phyloP scores from a whole-genome alignment of 2,797 vertebrate genomes.

The Aeoliscus strigatus region DNA sequence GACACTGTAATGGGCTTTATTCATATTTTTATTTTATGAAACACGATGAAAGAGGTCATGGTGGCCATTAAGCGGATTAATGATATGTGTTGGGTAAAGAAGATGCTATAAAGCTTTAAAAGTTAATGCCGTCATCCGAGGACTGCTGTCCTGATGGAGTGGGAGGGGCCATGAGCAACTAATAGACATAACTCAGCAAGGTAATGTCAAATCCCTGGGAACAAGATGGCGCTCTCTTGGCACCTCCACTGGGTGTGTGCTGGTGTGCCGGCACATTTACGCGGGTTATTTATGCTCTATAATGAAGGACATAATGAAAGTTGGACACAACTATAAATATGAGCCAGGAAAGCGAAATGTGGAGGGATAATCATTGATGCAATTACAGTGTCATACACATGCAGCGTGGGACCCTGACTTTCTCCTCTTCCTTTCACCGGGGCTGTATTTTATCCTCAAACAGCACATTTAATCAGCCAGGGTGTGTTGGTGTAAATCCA shows the following conservation, averaged over 20 bases:
- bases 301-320: conserved; percentile 84
- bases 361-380: conserved; percentile 74
- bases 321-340: conserved; percentile 83
- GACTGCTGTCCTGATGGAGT: conserved; percentile 69
- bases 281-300: conserved; percentile 77
- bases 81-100: conserved; percentile 78
- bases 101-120: conserved; percentile 79
- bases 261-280: conserved; percentile 72
- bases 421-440: conserved; percentile 41
- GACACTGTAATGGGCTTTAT: conserved; percentile 76
- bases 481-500: conserved; percentile 52
- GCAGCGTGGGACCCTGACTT: conserved; percentile 55
- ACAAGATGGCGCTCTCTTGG: conserved; percentile 76
- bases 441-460: conserved; percentile 63
- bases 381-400: conserved; percentile 75
- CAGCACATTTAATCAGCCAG: conserved; percentile 60
- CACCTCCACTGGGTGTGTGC: conserved; percentile 69
- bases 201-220: conserved; percentile 73
- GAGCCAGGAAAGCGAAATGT: conserved; percentile 60
- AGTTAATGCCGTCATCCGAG: conserved; percentile 74
- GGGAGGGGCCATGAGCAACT: conserved; percentile 61
- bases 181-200: conserved; percentile 78
- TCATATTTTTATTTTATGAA: conserved; percentile 83
- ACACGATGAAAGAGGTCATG: conserved; percentile 79
- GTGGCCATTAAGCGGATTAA: conserved; percentile 77